Conservation (phyloP, 1,140 invertebrate species). For the Drosophila miranda region DNA sequence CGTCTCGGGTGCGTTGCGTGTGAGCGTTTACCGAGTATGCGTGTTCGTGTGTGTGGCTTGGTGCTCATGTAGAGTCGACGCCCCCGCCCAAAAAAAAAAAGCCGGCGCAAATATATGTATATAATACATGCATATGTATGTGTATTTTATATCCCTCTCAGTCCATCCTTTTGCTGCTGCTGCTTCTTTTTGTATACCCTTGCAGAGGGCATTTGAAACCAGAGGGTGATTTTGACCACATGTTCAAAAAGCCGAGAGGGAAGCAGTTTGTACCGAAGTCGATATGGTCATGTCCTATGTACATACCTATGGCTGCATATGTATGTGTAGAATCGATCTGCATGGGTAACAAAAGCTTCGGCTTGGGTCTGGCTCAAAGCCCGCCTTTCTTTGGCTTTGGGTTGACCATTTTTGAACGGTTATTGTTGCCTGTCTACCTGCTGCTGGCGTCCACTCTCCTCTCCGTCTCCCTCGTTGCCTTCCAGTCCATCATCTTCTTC, state of each 20-base stretch:
- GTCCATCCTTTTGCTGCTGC: too few relatives aligned
- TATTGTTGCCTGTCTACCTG: neutral
- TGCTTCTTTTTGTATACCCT: too few relatives aligned
- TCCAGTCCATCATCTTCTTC: constrained; percentile 12
- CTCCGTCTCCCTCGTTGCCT: neutral
- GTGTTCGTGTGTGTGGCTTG: constrained; percentile 20
- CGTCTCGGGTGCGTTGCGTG: constrained; percentile 26
- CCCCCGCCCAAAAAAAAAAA: constrained; percentile 29
- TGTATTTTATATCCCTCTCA: too few relatives aligned
- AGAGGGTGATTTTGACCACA: neutral
- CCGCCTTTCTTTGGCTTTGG: too few relatives aligned
- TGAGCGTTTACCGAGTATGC: neutral
- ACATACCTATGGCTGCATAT: too few relatives aligned
- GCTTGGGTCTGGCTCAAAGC: too few relatives aligned
- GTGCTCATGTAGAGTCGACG: constrained; percentile 34
- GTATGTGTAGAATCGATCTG: too few relatives aligned
- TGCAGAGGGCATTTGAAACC: too few relatives aligned
- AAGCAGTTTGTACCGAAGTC: neutral
- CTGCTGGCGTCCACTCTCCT: neutral
- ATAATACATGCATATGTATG: neutral
- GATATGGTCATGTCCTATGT: too few relatives aligned
- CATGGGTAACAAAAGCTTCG: neutral
- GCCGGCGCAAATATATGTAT: neutral
- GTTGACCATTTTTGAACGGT: too few relatives aligned
- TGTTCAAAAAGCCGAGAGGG: neutral